A percentile compares a stretch with the other conserved stretches of the same genome.
phyloP scores from a whole-genome alignment of 1,140 invertebrate species.

The Drosophila miranda region DNA sequence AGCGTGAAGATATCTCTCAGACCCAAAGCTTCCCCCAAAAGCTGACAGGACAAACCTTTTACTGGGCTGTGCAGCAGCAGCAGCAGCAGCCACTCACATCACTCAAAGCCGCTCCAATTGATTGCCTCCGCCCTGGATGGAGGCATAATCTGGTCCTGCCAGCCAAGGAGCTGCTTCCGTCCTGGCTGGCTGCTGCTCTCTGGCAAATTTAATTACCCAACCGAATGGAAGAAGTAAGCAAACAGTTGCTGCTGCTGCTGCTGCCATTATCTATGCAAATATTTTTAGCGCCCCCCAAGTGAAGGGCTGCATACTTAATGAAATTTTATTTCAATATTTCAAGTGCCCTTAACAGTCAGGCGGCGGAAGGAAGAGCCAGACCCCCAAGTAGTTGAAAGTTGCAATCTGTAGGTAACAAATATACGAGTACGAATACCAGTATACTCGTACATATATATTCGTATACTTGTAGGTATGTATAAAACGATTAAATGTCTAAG shows the following conservation, averaged over 20 bases:
- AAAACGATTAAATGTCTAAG: conserved; percentile 35
- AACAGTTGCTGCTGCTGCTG: conserved; percentile 36
- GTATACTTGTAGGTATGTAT: conserved; percentile 13
- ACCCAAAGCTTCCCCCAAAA: conserved; percentile 5
- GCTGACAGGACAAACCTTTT: conserved; percentile 31
- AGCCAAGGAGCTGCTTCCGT: background rate
- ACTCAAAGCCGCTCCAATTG: conserved; percentile 13
- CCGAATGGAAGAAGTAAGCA: conserved; percentile 39
- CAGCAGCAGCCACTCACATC: conserved; percentile 26
- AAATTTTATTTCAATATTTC: conserved; percentile 75
- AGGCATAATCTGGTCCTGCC: conserved; percentile 31
- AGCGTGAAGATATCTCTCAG: conserved; percentile 33
- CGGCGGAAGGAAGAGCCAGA: conserved; percentile 5
- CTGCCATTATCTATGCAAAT: conserved; percentile 66
- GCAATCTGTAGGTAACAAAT: conserved; percentile 34
- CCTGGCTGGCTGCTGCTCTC: background rate
- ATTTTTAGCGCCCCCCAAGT: conserved; percentile 35
- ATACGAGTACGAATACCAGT: background rate
- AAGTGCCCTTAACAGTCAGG: conserved; percentile 38
- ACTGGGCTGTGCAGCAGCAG: conserved; percentile 5
- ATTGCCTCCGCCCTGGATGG: background rate
- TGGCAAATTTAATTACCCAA: conserved; percentile 59
- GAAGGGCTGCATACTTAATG: conserved; percentile 38
- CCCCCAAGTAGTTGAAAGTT: conserved; percentile 53
- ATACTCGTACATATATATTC: conserved; percentile 2